Evolutionary conservation across 53 echinoderm and acorn worm genomes (phyloP).

Genomic region (Echinarachnius parma): DNA sequence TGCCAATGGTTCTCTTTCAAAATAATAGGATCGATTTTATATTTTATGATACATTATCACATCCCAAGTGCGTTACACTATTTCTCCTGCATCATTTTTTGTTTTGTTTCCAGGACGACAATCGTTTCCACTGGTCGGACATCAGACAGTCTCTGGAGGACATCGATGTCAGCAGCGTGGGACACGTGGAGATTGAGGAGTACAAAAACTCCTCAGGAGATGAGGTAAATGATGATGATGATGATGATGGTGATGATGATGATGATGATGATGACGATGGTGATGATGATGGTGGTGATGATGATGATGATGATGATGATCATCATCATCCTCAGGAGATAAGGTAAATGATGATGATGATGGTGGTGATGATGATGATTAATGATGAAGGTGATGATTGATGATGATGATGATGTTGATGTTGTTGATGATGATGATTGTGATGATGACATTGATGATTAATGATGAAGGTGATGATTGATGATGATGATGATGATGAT

Average conservation of each 20-base stretch:
- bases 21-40: no score
- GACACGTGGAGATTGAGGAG: conserved; percentile 60
- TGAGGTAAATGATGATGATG: conserved; percentile 22
- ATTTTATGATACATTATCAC: no score
- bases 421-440: neutral
- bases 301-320: conserved; percentile 11
- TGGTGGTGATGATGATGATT: conserved; percentile 3
- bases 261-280: conserved; percentile 12
- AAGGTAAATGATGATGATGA: neutral
- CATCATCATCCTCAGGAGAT: no score
- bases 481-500: no score
- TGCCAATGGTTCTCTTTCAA: neutral
- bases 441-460: neutral
- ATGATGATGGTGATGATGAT: conserved; percentile 25
- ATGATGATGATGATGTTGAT: neutral
- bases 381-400: neutral
- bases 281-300: conserved; percentile 4
- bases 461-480: no score
- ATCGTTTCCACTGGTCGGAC: conserved; percentile 85
- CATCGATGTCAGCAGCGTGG: conserved; percentile 59
- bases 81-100: neutral
- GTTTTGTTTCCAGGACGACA: conserved; percentile 60
- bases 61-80: neutral
- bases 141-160: conserved; percentile 78
- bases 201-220: conserved; percentile 75